Evolutionary conservation across 2,888 invertebrate species (phyloP), one percentile per base, ranked within the genome.

Genomic region (Chironomus riparius): DNA sequence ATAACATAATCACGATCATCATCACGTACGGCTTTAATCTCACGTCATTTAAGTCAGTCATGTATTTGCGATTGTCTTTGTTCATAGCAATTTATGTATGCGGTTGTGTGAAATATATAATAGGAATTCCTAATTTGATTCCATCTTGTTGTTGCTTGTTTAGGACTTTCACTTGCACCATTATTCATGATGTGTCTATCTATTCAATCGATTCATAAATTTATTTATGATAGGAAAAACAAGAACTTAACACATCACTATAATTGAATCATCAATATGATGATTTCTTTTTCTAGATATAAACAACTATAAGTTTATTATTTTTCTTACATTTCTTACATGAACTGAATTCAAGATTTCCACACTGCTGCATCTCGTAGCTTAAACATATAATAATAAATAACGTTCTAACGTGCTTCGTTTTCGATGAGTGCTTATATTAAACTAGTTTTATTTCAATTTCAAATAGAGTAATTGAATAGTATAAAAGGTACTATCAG

Each of bases 31-130:
- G 22, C 13, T 70, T 70, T 70, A 70, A 70, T 70, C 70, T 70
- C 50, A 56, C 56, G 56, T 56, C 70, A 48, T 70, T 70, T 70
- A 70, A 70, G 70, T 65, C 70, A 70, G 70, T 70, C 70, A 50
- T 50, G 70, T 70, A 70, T 21, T 56, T 69, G 38, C 47, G 47
- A 69, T 69, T 69, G 69, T 69, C 69, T 69, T 47, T 69, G n/a
- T 65, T 22, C 15, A 70, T 68, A 28, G 10, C 28, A 68, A 68
- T 68, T 56, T 56, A 56, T 56, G 56, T 5, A 56, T 56, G 56
- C 56, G 56, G 56, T 38, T 38, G 38, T 38, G 38, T 10, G 38
- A 38, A 38, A 38, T 38, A 38, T 38, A 38, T 38, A 38, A 38
- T 38, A 38, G 38, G 10, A 38, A 38, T 38, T 38, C 38, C 10